These are phyloP conservation scores for Phainopepla nitens DNA, from an alignment of 2,113 vertebrate species.

Conservation along the genomic window DNA sequence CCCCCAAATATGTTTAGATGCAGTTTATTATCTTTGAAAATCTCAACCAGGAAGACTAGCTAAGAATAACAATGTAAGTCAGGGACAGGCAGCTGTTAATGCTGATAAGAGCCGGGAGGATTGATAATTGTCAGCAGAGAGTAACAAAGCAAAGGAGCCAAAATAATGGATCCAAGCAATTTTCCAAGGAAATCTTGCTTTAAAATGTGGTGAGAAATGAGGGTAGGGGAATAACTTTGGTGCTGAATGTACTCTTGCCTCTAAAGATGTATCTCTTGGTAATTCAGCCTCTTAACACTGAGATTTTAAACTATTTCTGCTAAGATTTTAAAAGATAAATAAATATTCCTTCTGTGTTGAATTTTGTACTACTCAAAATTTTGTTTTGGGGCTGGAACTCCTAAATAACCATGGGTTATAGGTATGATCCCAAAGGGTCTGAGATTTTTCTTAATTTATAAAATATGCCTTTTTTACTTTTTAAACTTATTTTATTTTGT, in stretches of 20 bases:
- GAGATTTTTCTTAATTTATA: not conserved
- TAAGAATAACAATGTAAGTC: not conserved
- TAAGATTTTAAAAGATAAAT: not conserved
- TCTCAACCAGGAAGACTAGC: not conserved
- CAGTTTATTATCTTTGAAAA: not conserved
- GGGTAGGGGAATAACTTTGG: not conserved
- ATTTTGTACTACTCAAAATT: not conserved
- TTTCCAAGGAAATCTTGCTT: not conserved
- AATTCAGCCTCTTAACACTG: accelerated
- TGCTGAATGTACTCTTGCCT: not conserved
- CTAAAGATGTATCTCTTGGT: not conserved
- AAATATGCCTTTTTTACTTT: not conserved
- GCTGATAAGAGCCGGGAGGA: not conserved
- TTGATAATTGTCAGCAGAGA: not conserved
- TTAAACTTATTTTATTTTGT: accelerated
- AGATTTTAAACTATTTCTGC: not conserved
- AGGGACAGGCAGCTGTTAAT: not conserved
- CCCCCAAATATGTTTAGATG: not conserved
- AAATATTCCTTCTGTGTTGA: not conserved
- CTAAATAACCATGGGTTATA: not conserved
- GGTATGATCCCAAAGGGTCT: not conserved
- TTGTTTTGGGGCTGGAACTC: not conserved
- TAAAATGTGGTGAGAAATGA: not conserved
- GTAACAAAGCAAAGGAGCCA: not conserved
- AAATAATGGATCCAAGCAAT: not conserved